phyloP scores from a whole-genome alignment of 1,140 invertebrate genomes.

The Drosophila equinoxialis region DNA sequence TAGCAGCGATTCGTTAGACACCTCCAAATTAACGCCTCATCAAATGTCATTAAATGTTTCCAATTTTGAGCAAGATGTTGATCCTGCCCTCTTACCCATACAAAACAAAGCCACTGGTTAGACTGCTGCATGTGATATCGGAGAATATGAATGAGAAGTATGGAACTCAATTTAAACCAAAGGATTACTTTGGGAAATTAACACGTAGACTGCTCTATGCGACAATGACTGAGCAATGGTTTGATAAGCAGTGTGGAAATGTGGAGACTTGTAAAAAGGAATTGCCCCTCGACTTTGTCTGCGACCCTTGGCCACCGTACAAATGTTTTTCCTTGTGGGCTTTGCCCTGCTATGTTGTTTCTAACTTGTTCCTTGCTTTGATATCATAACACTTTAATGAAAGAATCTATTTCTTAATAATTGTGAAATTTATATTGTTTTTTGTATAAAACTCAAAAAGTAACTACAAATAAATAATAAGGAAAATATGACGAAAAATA shows the following conservation, averaged over 20 bases:
- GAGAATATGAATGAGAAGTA: constrained; percentile 88
- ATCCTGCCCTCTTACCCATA: constrained; percentile 91
- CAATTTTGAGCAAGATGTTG: constrained; percentile 87
- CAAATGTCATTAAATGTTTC: constrained; percentile 84
- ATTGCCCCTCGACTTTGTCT: constrained; percentile 88
- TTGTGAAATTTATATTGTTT: constrained; percentile 48
- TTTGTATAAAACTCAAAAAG: constrained; percentile 53
- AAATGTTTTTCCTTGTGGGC: constrained; percentile 81
- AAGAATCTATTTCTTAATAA: background rate
- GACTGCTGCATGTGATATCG: constrained; percentile 86
- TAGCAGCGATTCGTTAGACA: constrained; percentile 60
- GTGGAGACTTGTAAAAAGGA: constrained; percentile 83
- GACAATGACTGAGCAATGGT: constrained; percentile 85
- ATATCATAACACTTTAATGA: constrained; percentile 34
- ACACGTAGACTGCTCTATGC: constrained; percentile 85
- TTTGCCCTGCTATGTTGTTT: constrained; percentile 41
- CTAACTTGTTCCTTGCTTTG: constrained; percentile 59
- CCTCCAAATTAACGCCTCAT: constrained; percentile 60
- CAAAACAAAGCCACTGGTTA: constrained; percentile 87
- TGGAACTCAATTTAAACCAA: constrained; percentile 84
- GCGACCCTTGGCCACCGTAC: constrained; percentile 86
- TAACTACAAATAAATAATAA: constrained; percentile 52
- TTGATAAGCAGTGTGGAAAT: constrained; percentile 85
- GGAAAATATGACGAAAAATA: too few relatives aligned
- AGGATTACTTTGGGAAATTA: constrained; percentile 86